Evolutionary conservation across 2,797 vertebrate genomes (phyloP).

Genomic region (Coregonus ussuriensis): DNA sequence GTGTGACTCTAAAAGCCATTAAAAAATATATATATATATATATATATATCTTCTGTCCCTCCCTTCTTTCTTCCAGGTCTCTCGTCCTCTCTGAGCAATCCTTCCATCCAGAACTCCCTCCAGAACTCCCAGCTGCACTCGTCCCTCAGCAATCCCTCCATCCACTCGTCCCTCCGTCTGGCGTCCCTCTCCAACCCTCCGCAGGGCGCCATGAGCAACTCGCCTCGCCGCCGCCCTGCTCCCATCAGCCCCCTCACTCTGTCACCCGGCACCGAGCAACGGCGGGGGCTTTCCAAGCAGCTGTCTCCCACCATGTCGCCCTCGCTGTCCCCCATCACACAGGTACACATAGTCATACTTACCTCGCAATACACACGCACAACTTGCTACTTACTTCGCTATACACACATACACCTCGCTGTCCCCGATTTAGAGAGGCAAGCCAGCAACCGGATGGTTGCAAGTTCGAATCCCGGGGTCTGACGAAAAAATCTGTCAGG

Average conservation of each 20-base stretch:
- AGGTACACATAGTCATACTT: conserved; percentile 67
- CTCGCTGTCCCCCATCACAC: conserved; percentile 80
- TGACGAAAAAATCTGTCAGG: no score
- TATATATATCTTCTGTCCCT: neutral
- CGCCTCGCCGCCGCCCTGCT: conserved; percentile 81
- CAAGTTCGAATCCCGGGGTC: no score
- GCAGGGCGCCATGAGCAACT: conserved; percentile 70
- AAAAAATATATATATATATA: no score
- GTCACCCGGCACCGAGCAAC: conserved; percentile 78
- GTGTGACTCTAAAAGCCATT: neutral
- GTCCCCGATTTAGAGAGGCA: no score
- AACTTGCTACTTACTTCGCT: neutral
- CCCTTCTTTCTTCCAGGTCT: conserved; percentile 70
- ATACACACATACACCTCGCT: neutral
- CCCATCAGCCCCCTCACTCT: conserved; percentile 87
- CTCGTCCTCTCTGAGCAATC: conserved; percentile 85
- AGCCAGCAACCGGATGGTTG: no score
- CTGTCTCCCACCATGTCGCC: conserved; percentile 84
- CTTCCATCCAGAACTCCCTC: conserved; percentile 84
- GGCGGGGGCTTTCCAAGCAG: conserved; percentile 75
- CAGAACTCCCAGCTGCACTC: conserved; percentile 81
- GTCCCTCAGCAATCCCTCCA: conserved; percentile 80
- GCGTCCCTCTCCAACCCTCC: conserved; percentile 74
- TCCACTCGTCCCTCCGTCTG: conserved; percentile 80
- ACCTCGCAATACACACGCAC: neutral